Base-by-base conservation (phyloP, 2,888 invertebrate species). In the Pollenia labialis region DNA sequence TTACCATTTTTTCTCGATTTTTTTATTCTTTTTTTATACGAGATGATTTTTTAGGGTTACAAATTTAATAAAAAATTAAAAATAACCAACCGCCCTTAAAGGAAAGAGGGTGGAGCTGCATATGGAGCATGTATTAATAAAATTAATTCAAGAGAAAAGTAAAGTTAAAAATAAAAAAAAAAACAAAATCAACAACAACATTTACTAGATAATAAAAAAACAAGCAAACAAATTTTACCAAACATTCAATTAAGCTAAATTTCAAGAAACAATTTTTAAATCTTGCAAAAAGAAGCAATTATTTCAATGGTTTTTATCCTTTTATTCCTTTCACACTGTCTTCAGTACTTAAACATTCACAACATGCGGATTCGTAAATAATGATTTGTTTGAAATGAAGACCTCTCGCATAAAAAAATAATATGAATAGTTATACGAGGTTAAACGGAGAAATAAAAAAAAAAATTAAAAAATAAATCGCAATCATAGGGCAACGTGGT, bases 301-400 rank as follows among this genome's bases (percentile, higher is more conserved):
- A 81, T 42, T 58, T 81, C n/a, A 56, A 66, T 56, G 48, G n/a
- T 81, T 81, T 81, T 64, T 32, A 72, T 46, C 8, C 46, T 56
- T 32, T 71, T 1, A 52, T 48, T 16, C 46, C 2, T 64, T 64
- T 64, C 23, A 44, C 44, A 44, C 75, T 64, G 62, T 18, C 14
- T 46, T 56, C 16, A 9, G 44, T 44, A 42, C 72, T 62, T 75
- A n/a, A 62, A 4, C 16, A 42, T 14, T 40, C 16, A 64, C 23
- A 62, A 64, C 6, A 40, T n/a, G n/a, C 1, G 16, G 60, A 52
- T 75, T 18, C 42, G 16, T 40, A 54, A 72, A 62, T 62, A 50
- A 66, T 54, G 76, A 76, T 66, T 66, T 46, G 23, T n/a, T 46
- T 10, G n/a, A 23, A 66, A 46, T 32, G 8, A 40, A 48, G 16